Evolutionary conservation across 2,888 invertebrate species (phyloP).

Genomic region (Tridacna crocea): DNA sequence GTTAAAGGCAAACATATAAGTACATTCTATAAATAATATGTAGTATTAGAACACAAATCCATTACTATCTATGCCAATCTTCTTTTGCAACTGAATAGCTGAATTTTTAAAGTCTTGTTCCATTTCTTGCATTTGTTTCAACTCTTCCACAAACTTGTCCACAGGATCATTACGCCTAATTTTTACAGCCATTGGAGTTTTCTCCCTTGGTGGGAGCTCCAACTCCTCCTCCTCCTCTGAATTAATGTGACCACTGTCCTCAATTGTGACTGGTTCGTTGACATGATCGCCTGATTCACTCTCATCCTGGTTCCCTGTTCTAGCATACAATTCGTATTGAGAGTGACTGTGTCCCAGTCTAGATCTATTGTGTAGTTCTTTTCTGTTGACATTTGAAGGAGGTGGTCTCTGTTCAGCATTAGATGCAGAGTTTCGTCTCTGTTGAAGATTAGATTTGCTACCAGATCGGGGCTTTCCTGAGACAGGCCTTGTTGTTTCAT

Average conservation of each 20-base stretch:
- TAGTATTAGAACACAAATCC: constrained; percentile 64
- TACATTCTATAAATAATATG: too few species aligned
- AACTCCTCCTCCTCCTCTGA: constrained; percentile 29
- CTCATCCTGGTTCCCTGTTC: constrained; percentile 24
- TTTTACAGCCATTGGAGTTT: constrained; percentile 64
- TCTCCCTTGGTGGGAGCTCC: constrained; percentile 38
- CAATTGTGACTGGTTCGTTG: background rate
- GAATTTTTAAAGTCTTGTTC: constrained; percentile 74
- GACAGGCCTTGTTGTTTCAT: constrained; percentile 75
- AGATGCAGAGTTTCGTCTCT: constrained; percentile 44
- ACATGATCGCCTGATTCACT: constrained; percentile 31
- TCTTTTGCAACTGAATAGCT: constrained; percentile 73
- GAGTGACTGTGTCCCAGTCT: constrained; percentile 34
- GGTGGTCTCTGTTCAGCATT: constrained; percentile 42
- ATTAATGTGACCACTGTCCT: constrained; percentile 11
- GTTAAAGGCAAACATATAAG: too few species aligned
- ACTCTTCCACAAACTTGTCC: constrained; percentile 74
- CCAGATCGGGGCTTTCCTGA: constrained; percentile 52
- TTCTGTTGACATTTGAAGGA: constrained; percentile 45
- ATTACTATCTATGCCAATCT: constrained; percentile 71
- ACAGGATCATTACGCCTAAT: constrained; percentile 69
- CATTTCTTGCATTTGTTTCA: constrained; percentile 72
- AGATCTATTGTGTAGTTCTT: constrained; percentile 50
- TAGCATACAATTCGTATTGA: constrained; percentile 17
- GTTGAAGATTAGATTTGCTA: constrained; percentile 5